These are phyloP conservation scores for Seladonia tumulorum DNA, from an alignment of 2,888 invertebrate genomes.

Conservation along the genomic window DNA sequence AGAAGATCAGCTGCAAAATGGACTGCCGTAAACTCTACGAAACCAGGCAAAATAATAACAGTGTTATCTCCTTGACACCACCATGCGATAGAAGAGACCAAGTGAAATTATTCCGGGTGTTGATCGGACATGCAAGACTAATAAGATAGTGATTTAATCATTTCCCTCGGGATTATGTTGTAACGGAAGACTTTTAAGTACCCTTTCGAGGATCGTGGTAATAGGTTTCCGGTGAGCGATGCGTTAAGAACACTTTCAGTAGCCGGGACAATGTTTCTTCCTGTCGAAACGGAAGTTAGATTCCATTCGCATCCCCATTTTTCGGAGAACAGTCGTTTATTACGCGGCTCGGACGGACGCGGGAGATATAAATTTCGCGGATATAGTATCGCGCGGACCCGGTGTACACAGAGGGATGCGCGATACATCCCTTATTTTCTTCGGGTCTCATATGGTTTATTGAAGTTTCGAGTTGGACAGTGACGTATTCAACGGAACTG, in stretches of 20 bases:
- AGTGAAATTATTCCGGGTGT: too few relatives aligned
- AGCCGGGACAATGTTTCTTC: not conserved
- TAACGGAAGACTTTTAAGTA: not conserved
- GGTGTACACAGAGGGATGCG: not conserved
- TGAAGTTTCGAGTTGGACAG: slow-evolving; percentile 62
- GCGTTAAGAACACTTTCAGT: not conserved
- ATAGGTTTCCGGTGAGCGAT: not conserved
- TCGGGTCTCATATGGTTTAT: slow-evolving; percentile 49
- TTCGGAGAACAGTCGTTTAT: slow-evolving; percentile 1
- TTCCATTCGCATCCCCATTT: not conserved
- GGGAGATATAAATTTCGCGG: not conserved
- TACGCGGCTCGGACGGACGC: not conserved
- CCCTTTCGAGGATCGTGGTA: not conserved
- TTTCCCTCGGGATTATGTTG: not conserved
- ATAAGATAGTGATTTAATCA: too few relatives aligned
- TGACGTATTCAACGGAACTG: slow-evolving; percentile 62
- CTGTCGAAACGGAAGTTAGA: not conserved
- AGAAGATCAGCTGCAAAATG: too few relatives aligned
- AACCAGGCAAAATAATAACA: too few relatives aligned
- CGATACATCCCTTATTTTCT: slow-evolving; percentile 26
- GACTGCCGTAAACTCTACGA: too few relatives aligned
- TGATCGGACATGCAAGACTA: too few relatives aligned
- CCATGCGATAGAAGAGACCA: too few relatives aligned
- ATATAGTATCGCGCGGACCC: not conserved
- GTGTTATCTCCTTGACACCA: too few relatives aligned